phyloP scores from a whole-genome alignment of 1,140 invertebrate species.

The Drosophila sp. region DNA sequence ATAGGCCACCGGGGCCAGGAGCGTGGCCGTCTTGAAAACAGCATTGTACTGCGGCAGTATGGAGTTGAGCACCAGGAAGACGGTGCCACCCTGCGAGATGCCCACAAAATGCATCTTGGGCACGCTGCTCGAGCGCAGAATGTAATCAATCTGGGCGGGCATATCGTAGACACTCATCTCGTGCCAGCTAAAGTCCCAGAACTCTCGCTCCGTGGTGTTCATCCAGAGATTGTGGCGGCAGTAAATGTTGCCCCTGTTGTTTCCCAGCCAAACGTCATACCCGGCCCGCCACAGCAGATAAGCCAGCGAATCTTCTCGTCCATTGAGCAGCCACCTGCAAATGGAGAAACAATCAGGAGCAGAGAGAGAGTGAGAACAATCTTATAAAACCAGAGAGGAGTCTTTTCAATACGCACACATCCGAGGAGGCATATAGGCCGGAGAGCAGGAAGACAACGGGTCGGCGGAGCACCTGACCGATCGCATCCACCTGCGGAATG shows the following conservation, averaged over 20 bases:
- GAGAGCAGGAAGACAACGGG: conserved; percentile 87
- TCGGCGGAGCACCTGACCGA: conserved; percentile 86
- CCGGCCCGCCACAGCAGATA: conserved; percentile 88
- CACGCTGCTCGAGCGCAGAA: conserved; percentile 84
- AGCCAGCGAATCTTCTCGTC: conserved; percentile 79
- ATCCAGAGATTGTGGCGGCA: conserved; percentile 85
- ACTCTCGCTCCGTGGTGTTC: conserved; percentile 82
- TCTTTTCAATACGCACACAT: conserved; percentile 55
- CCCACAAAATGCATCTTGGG: conserved; percentile 83
- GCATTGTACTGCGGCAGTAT: conserved; percentile 85
- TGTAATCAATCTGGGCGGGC: conserved; percentile 88
- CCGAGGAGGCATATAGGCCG: conserved; percentile 87
- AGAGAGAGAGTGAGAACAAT: neutral
- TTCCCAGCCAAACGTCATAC: conserved; percentile 90
- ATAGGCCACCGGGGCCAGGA: conserved; percentile 85
- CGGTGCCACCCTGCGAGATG: conserved; percentile 86
- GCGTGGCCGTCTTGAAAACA: conserved; percentile 85
- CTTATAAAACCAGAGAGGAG: conserved; percentile 29
- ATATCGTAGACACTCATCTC: conserved; percentile 89
- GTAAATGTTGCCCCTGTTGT: conserved; percentile 88
- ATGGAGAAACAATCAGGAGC: neutral
- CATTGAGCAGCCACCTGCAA: conserved; percentile 72
- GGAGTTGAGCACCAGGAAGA: conserved; percentile 85
- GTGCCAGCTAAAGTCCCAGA: conserved; percentile 86
- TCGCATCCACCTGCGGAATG: conserved; percentile 79